phyloP scores from a whole-genome alignment of 2,113 vertebrate species.

The human region DNA sequence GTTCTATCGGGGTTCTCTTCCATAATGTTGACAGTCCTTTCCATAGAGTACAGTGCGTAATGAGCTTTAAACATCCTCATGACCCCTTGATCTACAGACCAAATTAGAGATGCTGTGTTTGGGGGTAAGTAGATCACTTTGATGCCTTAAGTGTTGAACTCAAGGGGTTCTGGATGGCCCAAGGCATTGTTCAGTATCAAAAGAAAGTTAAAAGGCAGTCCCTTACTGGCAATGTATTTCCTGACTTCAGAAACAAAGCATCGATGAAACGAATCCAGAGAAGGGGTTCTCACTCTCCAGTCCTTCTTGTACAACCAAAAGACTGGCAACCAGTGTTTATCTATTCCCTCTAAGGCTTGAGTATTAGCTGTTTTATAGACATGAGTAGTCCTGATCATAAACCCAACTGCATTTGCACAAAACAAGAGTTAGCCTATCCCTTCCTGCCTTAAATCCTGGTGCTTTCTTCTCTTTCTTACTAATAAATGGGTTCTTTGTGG shows the following conservation, averaged over 20 bases:
- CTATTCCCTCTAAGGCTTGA: background rate
- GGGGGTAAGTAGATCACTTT: background rate
- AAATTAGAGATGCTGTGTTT: background rate
- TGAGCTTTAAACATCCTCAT: background rate
- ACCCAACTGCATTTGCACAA: background rate
- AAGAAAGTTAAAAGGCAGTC: background rate
- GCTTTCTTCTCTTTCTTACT: background rate
- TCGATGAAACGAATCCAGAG: background rate
- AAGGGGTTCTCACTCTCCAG: background rate
- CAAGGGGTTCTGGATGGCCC: background rate
- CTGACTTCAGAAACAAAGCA: background rate
- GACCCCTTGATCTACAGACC: background rate
- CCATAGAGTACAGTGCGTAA: background rate
- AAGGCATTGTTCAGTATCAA: background rate
- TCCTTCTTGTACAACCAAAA: background rate
- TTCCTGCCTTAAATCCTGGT: background rate
- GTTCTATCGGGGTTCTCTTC: background rate
- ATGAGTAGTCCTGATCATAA: background rate
- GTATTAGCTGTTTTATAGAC: background rate
- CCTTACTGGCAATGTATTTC: background rate
- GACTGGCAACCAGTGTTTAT: background rate
- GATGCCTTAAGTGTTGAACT: background rate
- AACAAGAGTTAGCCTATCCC: background rate
- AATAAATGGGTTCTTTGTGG: background rate
- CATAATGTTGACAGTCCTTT: background rate